Percentiles rank a stretch among this genome's conserved stretches.
Conservation (phyloP, 2,113 vertebrate species). For the Dasypus novemcinctus region DNA sequence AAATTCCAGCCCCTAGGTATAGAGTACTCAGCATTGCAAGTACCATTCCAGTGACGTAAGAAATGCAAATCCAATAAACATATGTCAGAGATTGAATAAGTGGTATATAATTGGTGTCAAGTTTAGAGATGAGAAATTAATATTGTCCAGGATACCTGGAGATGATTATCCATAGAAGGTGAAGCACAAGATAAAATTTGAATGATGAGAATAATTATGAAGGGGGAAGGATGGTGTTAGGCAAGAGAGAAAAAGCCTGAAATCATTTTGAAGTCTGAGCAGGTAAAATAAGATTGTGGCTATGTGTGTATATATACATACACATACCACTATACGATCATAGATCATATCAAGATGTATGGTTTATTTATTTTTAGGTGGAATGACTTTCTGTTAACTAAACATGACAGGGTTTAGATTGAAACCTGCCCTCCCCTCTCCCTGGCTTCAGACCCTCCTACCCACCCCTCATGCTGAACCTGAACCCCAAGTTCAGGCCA, state of each 20-base stretch:
- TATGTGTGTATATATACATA: background rate
- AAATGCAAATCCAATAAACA: background rate
- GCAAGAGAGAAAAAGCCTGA: background rate
- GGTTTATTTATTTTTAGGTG: background rate
- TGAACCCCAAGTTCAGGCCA: background rate
- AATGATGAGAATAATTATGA: background rate
- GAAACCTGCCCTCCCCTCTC: background rate
- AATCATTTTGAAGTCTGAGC: background rate
- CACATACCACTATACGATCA: background rate
- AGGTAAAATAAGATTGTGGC: background rate
- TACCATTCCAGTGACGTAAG: background rate
- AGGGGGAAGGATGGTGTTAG: background rate
- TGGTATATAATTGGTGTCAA: background rate
- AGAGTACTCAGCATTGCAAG: background rate
- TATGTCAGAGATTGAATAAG: background rate
- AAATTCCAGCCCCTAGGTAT: background rate
- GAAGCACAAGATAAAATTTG: background rate
- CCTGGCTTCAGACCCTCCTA: background rate
- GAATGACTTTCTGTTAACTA: background rate
- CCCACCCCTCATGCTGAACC: background rate
- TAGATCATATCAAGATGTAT: background rate
- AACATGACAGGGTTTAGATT: background rate
- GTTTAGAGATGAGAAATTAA: background rate
- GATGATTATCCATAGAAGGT: background rate
- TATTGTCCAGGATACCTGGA: background rate